Percentiles rank a stretch among this genome's conserved stretches.
Conservation (phyloP, 2,797 vertebrate species). For the Artibeus lituratus region DNA sequence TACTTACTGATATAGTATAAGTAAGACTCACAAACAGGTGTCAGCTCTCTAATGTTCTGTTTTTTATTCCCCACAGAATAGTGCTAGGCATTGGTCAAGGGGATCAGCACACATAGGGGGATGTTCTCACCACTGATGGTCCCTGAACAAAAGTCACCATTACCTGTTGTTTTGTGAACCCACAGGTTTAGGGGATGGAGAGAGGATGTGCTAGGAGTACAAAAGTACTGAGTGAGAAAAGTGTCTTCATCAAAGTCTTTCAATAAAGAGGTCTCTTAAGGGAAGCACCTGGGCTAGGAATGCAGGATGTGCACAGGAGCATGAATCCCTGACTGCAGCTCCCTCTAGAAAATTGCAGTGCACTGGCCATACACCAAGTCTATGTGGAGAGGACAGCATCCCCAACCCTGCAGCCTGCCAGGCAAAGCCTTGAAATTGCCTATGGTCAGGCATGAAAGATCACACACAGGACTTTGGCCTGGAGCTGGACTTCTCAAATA, state of each 20-base stretch:
- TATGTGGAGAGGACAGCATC: background rate
- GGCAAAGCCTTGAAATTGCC: background rate
- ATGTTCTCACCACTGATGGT: background rate
- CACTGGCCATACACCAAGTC: accelerated
- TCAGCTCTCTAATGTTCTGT: background rate
- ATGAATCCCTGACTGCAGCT: background rate
- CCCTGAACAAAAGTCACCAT: background rate
- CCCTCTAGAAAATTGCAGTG: background rate
- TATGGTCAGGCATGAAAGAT: background rate
- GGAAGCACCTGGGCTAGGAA: background rate
- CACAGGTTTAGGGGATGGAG: accelerated
- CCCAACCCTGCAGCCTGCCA: background rate
- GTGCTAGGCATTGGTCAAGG: background rate
- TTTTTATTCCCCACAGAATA: background rate
- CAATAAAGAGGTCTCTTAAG: background rate
- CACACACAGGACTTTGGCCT: background rate
- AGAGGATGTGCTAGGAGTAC: background rate
- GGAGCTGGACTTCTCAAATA: background rate
- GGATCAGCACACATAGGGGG: background rate
- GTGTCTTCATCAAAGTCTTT: background rate
- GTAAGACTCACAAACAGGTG: background rate
- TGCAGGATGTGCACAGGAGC: background rate
- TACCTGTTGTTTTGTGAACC: background rate
- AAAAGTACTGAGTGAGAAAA: background rate
- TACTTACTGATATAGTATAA: background rate